Conservation (phyloP, 2,113 vertebrate species). For the Oostethus manadensis region DNA sequence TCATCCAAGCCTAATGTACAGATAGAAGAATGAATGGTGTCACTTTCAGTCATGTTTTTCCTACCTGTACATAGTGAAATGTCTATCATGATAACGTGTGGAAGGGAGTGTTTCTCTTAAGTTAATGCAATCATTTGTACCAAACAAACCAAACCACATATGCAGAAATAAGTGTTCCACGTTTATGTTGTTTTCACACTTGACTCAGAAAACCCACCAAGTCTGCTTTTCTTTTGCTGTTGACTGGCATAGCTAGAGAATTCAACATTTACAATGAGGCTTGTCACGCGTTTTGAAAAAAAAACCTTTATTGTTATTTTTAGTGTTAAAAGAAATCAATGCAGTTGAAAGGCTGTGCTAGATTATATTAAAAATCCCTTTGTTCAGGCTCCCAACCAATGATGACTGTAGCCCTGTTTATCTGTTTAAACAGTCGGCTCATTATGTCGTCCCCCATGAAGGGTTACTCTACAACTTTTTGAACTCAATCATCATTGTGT, state of each 20-base stretch:
- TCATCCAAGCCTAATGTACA: too few relatives aligned
- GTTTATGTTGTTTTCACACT: conserved; percentile 1
- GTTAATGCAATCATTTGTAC: neutral
- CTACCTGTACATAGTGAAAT: neutral
- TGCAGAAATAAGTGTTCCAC: neutral
- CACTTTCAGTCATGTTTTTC: neutral
- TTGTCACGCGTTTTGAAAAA: neutral
- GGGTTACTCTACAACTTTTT: conserved; percentile 27
- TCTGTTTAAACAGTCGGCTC: conserved; percentile 24
- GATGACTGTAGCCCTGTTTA: conserved; percentile 20
- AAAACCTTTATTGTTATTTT: conserved; percentile 7
- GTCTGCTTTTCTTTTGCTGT: conserved; percentile 54
- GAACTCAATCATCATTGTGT: conserved; percentile 2
- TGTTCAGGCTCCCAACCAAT: conserved; percentile 17
- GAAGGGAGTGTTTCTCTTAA: neutral
- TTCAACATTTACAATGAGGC: conserved; percentile 25
- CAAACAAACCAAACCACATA: neutral
- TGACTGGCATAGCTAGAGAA: conserved; percentile 32
- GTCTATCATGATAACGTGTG: neutral
- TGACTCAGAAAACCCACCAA: conserved; percentile 1
- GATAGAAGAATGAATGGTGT: neutral
- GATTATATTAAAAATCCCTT: conserved; percentile 30
- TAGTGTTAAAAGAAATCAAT: conserved; percentile 27
- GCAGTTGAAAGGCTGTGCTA: conserved; percentile 19
- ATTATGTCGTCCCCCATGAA: conserved; percentile 9